Base-by-base conservation (phyloP, 2,797 vertebrate species). In the Pteropus rufus region DNA sequence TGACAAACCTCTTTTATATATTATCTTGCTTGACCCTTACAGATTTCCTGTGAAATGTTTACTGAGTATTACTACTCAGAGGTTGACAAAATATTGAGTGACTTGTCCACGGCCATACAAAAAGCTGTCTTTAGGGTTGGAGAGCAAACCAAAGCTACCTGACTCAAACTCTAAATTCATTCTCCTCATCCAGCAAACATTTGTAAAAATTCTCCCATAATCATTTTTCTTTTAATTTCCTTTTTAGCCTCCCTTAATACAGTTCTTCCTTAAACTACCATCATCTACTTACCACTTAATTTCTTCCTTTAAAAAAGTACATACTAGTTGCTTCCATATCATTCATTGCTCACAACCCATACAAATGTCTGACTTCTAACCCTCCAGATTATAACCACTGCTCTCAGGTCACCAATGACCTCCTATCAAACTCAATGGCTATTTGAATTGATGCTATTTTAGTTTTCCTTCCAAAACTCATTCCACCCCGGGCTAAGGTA, bases 201-300 rank as follows among this genome's bases (percentile, higher is more conserved):
- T 11, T 26, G 23, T 15, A 19, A 58, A 90, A 93, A 56, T 31
- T 44, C n/a, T 70, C 31, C 77, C 67, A 41, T 7, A n/a, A 58
- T 49, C 10, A 79, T 36, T 92, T 46, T 46, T 49, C 46, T 34
- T 52, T 36, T 9, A 83, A 75, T 70, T 94, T 70, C 46, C 8
- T 65, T 91, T 83, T 73, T 34, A 79, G 29, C 31, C 24, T 54
- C 24, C 26, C 39, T 89, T 85, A 82, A 69, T 77, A 34, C 7
- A 44, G 70, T 85, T 70, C 46, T 87, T 84, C 76, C 87, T 83
- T 93, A 93, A 90, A 91, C 31, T 21, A 76, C n/a, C 39, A 91
- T 39, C 21, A 67, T 52, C 34, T 67, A 75, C 62, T 54, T 75
- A 70, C 24, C 10, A 58, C n/a, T 62, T 93, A 7, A 70, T 58